Percentiles rank a stretch among this genome's conserved stretches.
These are phyloP conservation scores for Scytalopus superciliaris DNA, from an alignment of 2,113 vertebrate genomes.

Conservation along the genomic window DNA sequence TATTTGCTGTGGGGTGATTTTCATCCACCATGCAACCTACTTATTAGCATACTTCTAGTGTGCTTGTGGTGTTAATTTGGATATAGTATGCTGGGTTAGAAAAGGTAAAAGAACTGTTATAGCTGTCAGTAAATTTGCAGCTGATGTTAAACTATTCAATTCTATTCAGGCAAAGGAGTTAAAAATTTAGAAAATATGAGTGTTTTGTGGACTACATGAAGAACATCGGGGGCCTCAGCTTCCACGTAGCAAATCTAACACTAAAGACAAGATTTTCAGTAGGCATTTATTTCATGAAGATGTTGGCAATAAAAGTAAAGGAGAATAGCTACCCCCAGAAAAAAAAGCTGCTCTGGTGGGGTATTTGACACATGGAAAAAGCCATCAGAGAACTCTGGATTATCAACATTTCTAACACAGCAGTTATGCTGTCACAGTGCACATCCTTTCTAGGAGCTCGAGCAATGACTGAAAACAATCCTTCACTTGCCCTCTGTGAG, in stretches of 20 bases:
- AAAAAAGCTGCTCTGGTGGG: background rate
- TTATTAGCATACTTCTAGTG: background rate
- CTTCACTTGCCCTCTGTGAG: background rate
- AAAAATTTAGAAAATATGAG: background rate
- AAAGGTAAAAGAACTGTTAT: background rate
- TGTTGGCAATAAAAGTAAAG: background rate
- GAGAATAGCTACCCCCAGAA: background rate
- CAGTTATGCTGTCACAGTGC: background rate
- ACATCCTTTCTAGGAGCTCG: background rate
- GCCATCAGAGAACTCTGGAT: background rate
- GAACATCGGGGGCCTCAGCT: background rate
- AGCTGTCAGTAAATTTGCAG: background rate
- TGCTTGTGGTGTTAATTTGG: background rate
- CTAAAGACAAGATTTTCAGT: background rate
- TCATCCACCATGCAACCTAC: background rate
- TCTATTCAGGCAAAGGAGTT: background rate
- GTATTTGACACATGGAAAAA: background rate
- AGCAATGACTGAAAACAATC: background rate
- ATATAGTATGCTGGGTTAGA: background rate
- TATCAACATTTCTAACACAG: background rate
- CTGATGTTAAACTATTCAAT: background rate
- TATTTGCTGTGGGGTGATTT: background rate
- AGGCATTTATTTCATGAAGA: background rate
- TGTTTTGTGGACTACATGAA: background rate
- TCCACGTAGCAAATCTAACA: background rate